A percentile compares a stretch with the other conserved stretches of the same genome.
phyloP scores from a whole-genome alignment of 2,113 vertebrate genomes.

The Nycticorax nycticorax region DNA sequence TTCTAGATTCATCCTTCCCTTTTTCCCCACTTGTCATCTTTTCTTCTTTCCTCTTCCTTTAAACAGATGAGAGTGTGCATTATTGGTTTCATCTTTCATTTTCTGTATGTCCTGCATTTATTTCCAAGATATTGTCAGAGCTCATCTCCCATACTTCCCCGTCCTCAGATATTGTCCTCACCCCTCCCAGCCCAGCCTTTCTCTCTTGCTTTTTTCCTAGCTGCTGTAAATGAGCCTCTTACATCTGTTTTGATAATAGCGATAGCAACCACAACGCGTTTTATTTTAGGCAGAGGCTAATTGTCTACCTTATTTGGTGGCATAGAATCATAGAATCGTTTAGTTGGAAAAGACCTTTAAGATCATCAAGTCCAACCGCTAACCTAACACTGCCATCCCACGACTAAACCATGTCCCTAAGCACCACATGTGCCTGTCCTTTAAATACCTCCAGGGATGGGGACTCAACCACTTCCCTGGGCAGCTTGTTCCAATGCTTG shows the following conservation, averaged over 20 bases:
- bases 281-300: neutral
- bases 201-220: neutral
- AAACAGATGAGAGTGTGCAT: neutral
- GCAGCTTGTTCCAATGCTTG: too few species aligned
- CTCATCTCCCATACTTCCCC: neutral
- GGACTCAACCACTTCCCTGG: too few species aligned
- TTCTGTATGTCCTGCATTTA: neutral
- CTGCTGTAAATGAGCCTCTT: neutral
- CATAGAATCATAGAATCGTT: too few species aligned
- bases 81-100: neutral
- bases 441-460: too few species aligned
- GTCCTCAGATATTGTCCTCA: neutral
- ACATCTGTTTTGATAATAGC: neutral
- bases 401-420: too few species aligned
- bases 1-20: neutral
- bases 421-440: too few species aligned
- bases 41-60: neutral
- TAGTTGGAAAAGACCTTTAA: too few species aligned
- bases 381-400: too few species aligned
- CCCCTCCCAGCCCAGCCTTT: neutral
- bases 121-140: neutral
- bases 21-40: neutral
- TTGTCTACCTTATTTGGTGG: neutral
- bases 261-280: neutral
- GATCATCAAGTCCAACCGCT: too few species aligned